phyloP scores from a whole-genome alignment of 1,140 invertebrate species.

The Lerema accius region DNA sequence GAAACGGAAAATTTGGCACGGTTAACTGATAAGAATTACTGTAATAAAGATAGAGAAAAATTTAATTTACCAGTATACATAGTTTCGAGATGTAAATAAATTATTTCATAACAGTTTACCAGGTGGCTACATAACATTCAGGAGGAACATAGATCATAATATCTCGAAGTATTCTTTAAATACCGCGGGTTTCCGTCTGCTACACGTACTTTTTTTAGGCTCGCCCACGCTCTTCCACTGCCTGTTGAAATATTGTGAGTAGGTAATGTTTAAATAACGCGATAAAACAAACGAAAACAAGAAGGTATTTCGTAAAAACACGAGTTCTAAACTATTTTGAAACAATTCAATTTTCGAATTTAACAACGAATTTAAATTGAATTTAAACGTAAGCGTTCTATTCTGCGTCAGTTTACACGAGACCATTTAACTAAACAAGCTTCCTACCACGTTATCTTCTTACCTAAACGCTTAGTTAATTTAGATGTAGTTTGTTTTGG shows the following conservation, averaged over 20 bases:
- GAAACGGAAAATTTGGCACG: no score
- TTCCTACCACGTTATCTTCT: neutral
- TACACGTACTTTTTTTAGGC: constrained; percentile 54
- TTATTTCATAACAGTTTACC: constrained; percentile 17
- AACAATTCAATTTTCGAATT: neutral
- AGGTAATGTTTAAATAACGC: constrained; percentile 22
- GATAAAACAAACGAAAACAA: constrained; percentile 10
- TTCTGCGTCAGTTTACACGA: neutral
- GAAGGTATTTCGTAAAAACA: neutral
- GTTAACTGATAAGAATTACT: neutral
- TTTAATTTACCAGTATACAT: no score
- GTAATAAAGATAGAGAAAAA: no score
- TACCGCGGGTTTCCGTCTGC: constrained; percentile 55
- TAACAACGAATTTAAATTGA: neutral
- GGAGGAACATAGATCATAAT: constrained; percentile 33
- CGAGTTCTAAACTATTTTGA: neutral
- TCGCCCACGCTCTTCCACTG: constrained; percentile 53
- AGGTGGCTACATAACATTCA: neutral
- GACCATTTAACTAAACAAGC: neutral
- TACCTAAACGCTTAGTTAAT: neutral
- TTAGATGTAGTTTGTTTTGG: constrained; percentile 3
- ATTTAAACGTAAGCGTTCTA: neutral
- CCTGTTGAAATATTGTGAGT: constrained; percentile 41
- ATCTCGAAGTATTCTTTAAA: constrained; percentile 54
- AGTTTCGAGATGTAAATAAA: no score